phyloP scores from a whole-genome alignment of 2,888 invertebrate genomes.

The Acleris literana region DNA sequence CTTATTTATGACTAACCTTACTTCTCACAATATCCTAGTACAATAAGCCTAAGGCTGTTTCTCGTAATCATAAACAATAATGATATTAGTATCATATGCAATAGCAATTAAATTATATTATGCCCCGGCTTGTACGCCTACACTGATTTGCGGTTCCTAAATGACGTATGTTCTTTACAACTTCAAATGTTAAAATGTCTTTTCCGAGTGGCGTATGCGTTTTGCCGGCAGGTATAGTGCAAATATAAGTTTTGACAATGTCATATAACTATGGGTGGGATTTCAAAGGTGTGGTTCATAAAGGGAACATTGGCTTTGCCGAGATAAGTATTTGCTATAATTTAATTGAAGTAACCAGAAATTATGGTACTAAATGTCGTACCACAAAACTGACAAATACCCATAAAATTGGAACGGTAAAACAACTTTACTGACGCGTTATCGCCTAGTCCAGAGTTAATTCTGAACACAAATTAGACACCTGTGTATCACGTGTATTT shows the following conservation, averaged over 20 bases:
- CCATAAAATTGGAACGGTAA: too few relatives aligned
- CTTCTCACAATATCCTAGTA: constrained; percentile 18
- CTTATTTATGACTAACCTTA: constrained; percentile 24
- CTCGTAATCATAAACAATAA: constrained; percentile 65
- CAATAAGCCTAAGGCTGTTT: constrained; percentile 46
- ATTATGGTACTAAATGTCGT: too few relatives aligned
- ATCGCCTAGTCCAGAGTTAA: too few relatives aligned
- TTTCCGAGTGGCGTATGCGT: not conserved
- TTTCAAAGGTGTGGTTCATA: constrained; percentile 15
- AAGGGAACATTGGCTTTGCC: constrained; percentile 4
- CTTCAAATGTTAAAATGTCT: not conserved
- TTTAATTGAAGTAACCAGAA: too few relatives aligned
- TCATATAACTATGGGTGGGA: constrained; percentile 15
- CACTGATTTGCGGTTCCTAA: constrained; percentile 13
- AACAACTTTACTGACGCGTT: too few relatives aligned
- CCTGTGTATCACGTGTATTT: too few relatives aligned
- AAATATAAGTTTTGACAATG: constrained; percentile 23
- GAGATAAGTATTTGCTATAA: too few relatives aligned
- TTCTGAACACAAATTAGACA: too few relatives aligned
- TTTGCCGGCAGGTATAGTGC: constrained; percentile 3
- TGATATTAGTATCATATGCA: constrained; percentile 62
- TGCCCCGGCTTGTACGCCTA: constrained; percentile 43
- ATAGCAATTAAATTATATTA: constrained; percentile 63
- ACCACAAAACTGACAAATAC: too few relatives aligned
- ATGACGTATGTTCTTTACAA: not conserved